A percentile compares a stretch with the other conserved stretches of the same genome.
Evolutionary conservation across 2,888 invertebrate genomes (phyloP).

Genomic region (Napeogenes inachia): DNA sequence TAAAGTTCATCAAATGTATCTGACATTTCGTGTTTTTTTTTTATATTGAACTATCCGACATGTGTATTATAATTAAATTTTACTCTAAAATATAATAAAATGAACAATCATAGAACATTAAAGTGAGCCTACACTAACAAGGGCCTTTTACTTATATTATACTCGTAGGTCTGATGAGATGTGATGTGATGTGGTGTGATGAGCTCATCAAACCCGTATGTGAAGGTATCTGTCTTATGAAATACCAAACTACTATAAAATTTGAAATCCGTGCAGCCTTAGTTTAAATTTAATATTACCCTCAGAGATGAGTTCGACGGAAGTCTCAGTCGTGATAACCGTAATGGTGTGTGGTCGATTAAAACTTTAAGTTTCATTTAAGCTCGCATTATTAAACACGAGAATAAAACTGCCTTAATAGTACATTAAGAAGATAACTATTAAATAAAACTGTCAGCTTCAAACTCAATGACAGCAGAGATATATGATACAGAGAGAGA

Average conservation of each 20-base stretch:
- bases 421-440: too few relatives aligned
- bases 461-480: too few relatives aligned
- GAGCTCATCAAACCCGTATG: neutral
- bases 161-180: neutral
- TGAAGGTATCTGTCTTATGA: neutral
- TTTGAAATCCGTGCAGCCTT: slow-evolving; percentile 13
- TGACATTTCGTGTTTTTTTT: too few relatives aligned
- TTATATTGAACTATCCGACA: too few relatives aligned
- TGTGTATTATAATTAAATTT: too few relatives aligned
- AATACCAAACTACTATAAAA: slow-evolving; percentile 7
- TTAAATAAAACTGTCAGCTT: too few relatives aligned
- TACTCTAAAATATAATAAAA: too few relatives aligned
- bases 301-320: slow-evolving; percentile 17
- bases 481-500: too few relatives aligned
- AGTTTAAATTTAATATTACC: slow-evolving; percentile 17
- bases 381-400: too few relatives aligned
- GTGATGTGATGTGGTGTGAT: too few relatives aligned
- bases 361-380: slow-evolving; percentile 2
- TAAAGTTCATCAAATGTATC: too few relatives aligned
- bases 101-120: neutral
- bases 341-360: slow-evolving; percentile 22
- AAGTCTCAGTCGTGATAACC: slow-evolving; percentile 27
- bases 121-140: neutral
- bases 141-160: neutral
- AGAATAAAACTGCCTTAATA: too few relatives aligned